Evolutionary conservation across 2,113 vertebrate species (phyloP), one percentile per base, ranked within the genome.

Genomic region (Thermophis baileyi): DNA sequence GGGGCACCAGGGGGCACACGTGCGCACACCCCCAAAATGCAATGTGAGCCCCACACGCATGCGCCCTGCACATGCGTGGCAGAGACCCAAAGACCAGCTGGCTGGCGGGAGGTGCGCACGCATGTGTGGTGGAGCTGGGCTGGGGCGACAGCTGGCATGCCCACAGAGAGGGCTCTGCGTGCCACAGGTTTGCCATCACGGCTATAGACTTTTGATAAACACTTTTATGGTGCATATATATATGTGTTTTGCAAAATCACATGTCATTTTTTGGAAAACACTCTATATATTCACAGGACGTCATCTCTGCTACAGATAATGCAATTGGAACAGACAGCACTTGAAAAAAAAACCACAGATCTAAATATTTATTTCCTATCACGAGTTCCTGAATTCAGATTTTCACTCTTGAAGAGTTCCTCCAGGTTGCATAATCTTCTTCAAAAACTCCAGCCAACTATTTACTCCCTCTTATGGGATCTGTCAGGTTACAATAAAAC

Each of bases 201-300:
- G n/a, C n/a, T 1, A 93, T 1, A 7, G 91, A 11, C 1, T 87
- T 87, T 54, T 92, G 53, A 25, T 0, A 2, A 40, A 25, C 6
- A 16, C 88, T 1, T 51, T 89, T 57, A 57, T 25, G 14, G 24
- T 89, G 40, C 6, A 44, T 57, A 40, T 3, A 30, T 2, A 0
- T 27, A 1, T 46, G 14, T 60, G 85, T 93, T 0, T 18, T 86
- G 1, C 53, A 16, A 47, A 47, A 5, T 87, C 18, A 54, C 4
- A 9, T 27, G 25, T 49, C 27, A 14, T 35, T 47, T 57, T 49
- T 57, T 22, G 3, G 14, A 87, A 50, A 87, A 49, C 10, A 87
- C 11, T 25, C 85, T 88, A 9, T 55, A 44, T 22, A 0, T 89
- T 93, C 0, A 0, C 30, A 50, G 1, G 35, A 0, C 9, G 89